A percentile compares a stretch with the other conserved stretches of the same genome.
Evolutionary conservation across 2,797 vertebrate genomes (phyloP).

Genomic region (Lacerta bilineata): DNA sequence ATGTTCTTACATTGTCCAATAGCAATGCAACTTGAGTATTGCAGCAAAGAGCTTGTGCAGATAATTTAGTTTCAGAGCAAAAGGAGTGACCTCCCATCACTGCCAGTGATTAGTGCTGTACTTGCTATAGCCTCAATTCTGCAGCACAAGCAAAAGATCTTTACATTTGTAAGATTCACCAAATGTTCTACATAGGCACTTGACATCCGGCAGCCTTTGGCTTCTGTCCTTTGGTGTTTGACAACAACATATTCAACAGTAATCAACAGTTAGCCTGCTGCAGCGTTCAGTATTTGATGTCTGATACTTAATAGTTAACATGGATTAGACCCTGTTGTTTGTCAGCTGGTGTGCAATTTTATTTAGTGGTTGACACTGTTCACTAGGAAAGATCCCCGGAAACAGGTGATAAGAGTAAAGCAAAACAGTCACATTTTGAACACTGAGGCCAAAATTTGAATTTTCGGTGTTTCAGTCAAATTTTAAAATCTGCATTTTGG

Average conservation of each 20-base stretch:
- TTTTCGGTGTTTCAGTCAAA: background rate
- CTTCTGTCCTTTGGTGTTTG: background rate
- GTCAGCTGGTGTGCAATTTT: background rate
- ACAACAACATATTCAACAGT: background rate
- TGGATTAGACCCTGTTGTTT: background rate
- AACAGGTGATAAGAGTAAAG: background rate
- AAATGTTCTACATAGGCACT: background rate
- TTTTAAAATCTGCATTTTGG: background rate
- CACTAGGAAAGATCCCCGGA: background rate
- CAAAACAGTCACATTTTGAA: background rate
- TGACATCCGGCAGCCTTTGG: background rate
- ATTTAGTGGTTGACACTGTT: background rate
- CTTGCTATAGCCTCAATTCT: too few relatives aligned
- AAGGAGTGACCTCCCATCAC: too few relatives aligned
- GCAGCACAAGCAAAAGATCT: background rate
- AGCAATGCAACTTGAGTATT: background rate
- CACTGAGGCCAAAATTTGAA: background rate
- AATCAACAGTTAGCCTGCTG: background rate
- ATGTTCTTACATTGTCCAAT: background rate
- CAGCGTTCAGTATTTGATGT: background rate
- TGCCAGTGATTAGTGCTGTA: background rate
- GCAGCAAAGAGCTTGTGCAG: background rate
- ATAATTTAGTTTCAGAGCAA: background rate
- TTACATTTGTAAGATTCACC: background rate
- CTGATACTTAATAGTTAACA: background rate